Base-by-base conservation (phyloP, 2,888 invertebrate genomes). In the Yponomeuta sedellus region DNA sequence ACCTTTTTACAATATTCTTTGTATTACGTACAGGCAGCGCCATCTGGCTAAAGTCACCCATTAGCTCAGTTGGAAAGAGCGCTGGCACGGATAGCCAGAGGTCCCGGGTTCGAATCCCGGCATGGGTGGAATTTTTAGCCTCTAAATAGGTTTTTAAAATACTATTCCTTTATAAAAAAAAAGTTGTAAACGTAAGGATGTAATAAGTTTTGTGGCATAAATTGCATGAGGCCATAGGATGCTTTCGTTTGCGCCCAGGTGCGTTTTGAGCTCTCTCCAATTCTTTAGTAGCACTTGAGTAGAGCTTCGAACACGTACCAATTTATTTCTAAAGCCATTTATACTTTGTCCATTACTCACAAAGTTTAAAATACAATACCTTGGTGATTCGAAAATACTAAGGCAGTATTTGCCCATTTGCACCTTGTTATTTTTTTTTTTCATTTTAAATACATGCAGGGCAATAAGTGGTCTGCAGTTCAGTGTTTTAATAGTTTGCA, bases 251-350 rank as follows among this genome's bases (percentile, higher is more conserved):
- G 67, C 63, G 62, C 19, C 65, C 64, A 40, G 39, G 65, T 62
- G 62, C 16, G 12, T 40, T 20, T 20, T 61, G 22, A 59, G 22
- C 39, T 22, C 19, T 59, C 57, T 65, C 64, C 62, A 57, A 20
- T 61, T 64, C 52, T 64, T 61, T 66, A 69, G 70, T 73, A 70
- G 73, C 63, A 65, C 63, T 56, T 58, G 73, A 76, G 75, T 77
- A 71, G 67, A 71, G 72, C 71, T 70, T 68, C 39, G 65, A 74
- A 74, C 71, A 73, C 70, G 69, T 72, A 70, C 67, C 67, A 72
- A 72, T 71, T 70, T 71, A 68, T 70, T 68, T 52, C 44, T 52
- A 52, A 52, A 52, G 44, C 44, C 44, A 52, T 52, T 52, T 12
- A 16, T 52, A 52, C 16, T 52, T 52, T 52, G 44, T 12, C 44